Conservation (phyloP, 2,797 vertebrate genomes). For the Onychomys leucogaster region DNA sequence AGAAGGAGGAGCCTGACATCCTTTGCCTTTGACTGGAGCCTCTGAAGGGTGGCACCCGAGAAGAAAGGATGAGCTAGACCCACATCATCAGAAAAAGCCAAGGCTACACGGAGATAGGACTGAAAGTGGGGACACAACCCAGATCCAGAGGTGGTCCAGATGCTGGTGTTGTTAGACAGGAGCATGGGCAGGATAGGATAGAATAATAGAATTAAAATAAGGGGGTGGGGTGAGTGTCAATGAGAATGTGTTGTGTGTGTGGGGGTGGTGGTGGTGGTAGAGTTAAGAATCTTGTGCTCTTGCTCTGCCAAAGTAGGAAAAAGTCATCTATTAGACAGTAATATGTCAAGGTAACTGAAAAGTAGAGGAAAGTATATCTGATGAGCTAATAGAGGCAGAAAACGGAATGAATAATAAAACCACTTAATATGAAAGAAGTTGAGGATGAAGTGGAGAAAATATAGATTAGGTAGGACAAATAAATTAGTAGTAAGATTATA, state of each 20-base stretch:
- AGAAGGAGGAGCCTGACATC: background rate
- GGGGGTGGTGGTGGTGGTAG: fast-evolving
- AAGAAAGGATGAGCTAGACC: background rate
- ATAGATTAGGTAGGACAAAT: background rate
- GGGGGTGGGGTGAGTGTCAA: background rate
- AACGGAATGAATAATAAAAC: background rate
- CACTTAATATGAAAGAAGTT: background rate
- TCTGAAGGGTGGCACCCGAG: background rate
- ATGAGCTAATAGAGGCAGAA: background rate
- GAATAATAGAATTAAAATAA: background rate
- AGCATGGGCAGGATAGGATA: background rate
- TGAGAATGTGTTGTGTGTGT: background rate
- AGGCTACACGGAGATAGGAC: background rate
- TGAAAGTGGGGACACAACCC: background rate
- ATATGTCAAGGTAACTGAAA: background rate
- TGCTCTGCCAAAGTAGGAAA: background rate
- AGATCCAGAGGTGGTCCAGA: background rate
- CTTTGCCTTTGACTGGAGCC: background rate
- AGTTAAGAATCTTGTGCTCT: background rate
- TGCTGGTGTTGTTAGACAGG: background rate
- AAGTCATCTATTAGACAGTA: background rate
- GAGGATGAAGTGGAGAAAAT: background rate
- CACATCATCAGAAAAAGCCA: background rate
- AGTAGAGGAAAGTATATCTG: background rate
- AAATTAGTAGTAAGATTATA: slow-evolving; percentile 3